A percentile compares a stretch with the other conserved stretches of the same genome.
phyloP scores from a whole-genome alignment of 1,140 invertebrate species.

The Diorhabda sublineata region DNA sequence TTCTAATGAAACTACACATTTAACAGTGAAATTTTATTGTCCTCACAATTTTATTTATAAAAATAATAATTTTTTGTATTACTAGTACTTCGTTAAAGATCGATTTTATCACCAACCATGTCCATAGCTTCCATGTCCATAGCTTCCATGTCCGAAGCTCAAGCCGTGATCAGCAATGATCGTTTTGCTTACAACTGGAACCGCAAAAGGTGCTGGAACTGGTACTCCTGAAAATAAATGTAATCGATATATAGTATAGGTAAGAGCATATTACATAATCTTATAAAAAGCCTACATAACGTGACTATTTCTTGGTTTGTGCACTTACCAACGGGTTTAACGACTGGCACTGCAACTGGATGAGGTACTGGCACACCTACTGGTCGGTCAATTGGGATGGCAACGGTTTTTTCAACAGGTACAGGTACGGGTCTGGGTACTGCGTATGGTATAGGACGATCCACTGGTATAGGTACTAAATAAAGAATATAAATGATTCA shows the following conservation, averaged over 20 bases:
- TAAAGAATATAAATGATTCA: not conserved
- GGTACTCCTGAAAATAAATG: slow-evolving; percentile 4
- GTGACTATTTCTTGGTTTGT: not conserved
- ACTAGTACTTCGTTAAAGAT: too few relatives aligned
- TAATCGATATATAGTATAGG: too few relatives aligned
- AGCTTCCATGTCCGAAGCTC: too few relatives aligned
- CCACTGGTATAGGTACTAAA: slow-evolving; percentile 27
- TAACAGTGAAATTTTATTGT: too few relatives aligned
- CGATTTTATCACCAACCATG: slow-evolving; percentile 9
- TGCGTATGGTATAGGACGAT: slow-evolving; percentile 29
- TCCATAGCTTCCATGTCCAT: not conserved
- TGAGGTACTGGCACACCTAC: slow-evolving; percentile 40
- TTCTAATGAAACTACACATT: too few relatives aligned
- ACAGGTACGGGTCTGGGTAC: slow-evolving; percentile 49
- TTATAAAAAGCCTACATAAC: not conserved
- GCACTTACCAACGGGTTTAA: slow-evolving; percentile 34
- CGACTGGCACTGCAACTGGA: slow-evolving; percentile 44
- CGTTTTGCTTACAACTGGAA: slow-evolving; percentile 10
- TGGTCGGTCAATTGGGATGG: slow-evolving; percentile 30
- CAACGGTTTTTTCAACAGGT: slow-evolving; percentile 33
- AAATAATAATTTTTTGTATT: too few relatives aligned
- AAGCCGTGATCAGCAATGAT: slow-evolving; percentile 12
- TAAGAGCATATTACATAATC: too few relatives aligned
- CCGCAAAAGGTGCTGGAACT: slow-evolving; percentile 8
- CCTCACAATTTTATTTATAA: too few relatives aligned